Evolutionary conservation across 2,888 invertebrate species (phyloP).

Genomic region (Amaurobius ferox): DNA sequence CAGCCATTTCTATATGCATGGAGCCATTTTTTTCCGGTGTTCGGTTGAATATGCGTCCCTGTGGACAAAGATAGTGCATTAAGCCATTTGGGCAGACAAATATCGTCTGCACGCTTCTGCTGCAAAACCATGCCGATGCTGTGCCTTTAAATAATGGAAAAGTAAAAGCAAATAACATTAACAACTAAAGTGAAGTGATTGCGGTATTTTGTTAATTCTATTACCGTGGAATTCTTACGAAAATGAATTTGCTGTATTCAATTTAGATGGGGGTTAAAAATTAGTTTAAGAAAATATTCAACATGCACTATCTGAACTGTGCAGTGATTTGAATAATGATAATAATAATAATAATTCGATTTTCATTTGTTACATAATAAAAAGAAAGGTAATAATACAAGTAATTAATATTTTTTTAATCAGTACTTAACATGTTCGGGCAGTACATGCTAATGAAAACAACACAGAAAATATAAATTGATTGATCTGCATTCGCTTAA

Average conservation of each 20-base stretch:
- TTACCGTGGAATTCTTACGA: not conserved
- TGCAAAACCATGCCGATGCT: constrained; percentile 1
- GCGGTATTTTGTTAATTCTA: not conserved
- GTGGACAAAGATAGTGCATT: constrained; percentile 22
- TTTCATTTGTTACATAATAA: no score
- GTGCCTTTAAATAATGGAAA: not conserved
- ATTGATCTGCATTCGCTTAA: no score
- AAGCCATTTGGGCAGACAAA: constrained; percentile 57
- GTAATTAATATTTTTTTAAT: no score
- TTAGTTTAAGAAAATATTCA: no score
- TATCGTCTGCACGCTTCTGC: not conserved
- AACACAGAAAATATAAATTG: no score
- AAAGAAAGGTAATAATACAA: no score
- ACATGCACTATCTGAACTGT: no score
- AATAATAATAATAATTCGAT: no score
- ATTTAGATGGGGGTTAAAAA: no score
- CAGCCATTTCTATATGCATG: constrained; percentile 57
- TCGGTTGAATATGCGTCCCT: not conserved
- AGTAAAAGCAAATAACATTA: not conserved
- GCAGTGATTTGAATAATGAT: no score
- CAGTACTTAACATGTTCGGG: no score
- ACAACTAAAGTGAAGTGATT: constrained; percentile 6
- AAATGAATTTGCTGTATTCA: not conserved
- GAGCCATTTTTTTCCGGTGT: constrained; percentile 19
- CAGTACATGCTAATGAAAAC: no score